phyloP scores from a whole-genome alignment of 2,888 invertebrate species.

The Rapana venosa region DNA sequence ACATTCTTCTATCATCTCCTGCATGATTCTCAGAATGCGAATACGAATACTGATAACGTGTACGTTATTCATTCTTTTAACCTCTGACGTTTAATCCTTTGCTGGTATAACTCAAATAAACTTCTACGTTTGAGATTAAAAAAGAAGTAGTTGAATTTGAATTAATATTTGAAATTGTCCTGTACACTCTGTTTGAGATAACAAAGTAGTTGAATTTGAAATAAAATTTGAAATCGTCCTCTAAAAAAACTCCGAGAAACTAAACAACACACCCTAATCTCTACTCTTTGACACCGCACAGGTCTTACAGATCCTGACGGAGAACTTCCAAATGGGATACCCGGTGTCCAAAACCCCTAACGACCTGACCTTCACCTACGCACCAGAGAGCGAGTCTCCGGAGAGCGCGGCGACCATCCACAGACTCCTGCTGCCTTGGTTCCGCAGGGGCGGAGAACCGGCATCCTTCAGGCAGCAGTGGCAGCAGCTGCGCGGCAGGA shows the following conservation, averaged over 20 bases:
- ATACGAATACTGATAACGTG: no score
- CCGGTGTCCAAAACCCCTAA: constrained; percentile 58
- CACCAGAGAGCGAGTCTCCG: constrained; percentile 30
- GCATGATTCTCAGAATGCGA: no score
- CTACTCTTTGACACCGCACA: not conserved
- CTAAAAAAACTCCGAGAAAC: no score
- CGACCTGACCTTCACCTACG: constrained; percentile 46
- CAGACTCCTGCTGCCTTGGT: constrained; percentile 71
- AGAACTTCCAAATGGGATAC: constrained; percentile 71
- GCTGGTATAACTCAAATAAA: no score
- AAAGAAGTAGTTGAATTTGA: no score
- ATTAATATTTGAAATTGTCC: no score
- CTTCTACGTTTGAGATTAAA: no score
- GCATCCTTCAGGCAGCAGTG: constrained; percentile 58
- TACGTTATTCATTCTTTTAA: no score
- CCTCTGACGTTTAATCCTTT: no score
- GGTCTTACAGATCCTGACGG: constrained; percentile 59
- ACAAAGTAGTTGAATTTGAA: no score
- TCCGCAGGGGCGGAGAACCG: constrained; percentile 63
- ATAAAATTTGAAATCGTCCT: no score
- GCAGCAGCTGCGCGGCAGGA: constrained; percentile 53
- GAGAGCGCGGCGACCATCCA: constrained; percentile 57
- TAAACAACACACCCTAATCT: not conserved
- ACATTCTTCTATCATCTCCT: no score
- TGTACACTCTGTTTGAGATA: not conserved